Evolutionary conservation across 2,113 vertebrate genomes (phyloP), one percentile per base, ranked within the genome.

Genomic region (Theropithecus gelada): DNA sequence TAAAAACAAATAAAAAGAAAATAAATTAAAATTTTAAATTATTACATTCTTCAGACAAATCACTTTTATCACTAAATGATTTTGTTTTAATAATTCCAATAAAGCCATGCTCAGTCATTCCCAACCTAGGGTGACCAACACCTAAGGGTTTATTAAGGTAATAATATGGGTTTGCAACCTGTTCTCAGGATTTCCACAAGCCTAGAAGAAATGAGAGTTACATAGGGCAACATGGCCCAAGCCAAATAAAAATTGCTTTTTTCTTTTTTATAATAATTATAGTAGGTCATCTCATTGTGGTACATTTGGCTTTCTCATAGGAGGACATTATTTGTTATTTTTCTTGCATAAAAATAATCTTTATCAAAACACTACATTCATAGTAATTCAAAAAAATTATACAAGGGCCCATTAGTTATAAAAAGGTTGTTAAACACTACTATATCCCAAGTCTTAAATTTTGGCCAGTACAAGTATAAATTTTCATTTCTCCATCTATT

Each of bases 171-270:
- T 85, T 70, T 94, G 6, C 6, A 80, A 90, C n/a, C 5, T 72
- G 48, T 22, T 83, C 70, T 90, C 55, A 70, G 61, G 43, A 81
- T 90, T 90, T 93, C 52, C 35, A 93, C 32, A 43, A 52, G 8
- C 85, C 75, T 80, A 68, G 25, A 83, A 84, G 68, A 92, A 96
- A 90, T 55, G 78, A 79, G 11, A 66, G 45, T 93, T 80, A 43
- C 7, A 64, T 22, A 68, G 12, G 52, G 7, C 18, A 86, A 30
- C 6, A 55, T 40, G 35, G 38, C 38, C 78, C 48, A 90, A 93
- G 22, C 32, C 85, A 57, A 93, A 70, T 66, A 72, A 97, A 85
- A 61, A 66, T 68, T 87, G 40, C 10, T 59, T 68, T 88, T 84
- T 55, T 17, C 83, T 23, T 12, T 57, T 70, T 52, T 66, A 52